These are phyloP conservation scores for Trissolcus basalis DNA, from an alignment of 1,140 invertebrate genomes.

Conservation along the genomic window DNA sequence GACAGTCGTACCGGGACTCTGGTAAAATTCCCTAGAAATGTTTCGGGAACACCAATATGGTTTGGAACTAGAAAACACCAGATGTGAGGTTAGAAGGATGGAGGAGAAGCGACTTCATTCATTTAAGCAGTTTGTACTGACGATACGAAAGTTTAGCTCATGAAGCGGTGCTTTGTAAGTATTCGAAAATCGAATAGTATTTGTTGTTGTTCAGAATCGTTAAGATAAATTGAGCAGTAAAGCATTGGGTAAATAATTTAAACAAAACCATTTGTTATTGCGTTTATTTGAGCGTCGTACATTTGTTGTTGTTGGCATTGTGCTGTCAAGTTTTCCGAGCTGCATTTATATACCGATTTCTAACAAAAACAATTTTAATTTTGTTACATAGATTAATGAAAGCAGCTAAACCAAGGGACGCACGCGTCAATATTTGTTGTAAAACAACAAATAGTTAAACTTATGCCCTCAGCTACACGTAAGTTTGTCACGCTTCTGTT, in stretches of 20 bases:
- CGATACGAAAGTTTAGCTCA: conserved; percentile 16
- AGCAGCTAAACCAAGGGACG: background rate
- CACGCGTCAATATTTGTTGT: conserved; percentile 4
- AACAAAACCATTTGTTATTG: too few species aligned
- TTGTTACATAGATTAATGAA: conserved; percentile 9
- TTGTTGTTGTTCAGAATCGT: background rate
- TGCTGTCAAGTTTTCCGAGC: too few species aligned
- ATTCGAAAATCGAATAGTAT: background rate
- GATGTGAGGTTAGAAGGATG: conserved; percentile 28
- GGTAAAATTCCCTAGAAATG: too few species aligned
- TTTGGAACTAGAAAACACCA: too few species aligned
- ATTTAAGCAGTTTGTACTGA: conserved; percentile 27
- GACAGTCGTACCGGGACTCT: too few species aligned
- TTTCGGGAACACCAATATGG: too few species aligned
- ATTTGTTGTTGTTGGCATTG: too few species aligned
- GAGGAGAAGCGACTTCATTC: conserved; percentile 1
- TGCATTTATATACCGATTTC: too few species aligned
- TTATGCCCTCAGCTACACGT: conserved; percentile 52
- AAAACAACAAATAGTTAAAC: conserved; percentile 26
- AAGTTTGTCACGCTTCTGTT: conserved; percentile 9
- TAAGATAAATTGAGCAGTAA: background rate
- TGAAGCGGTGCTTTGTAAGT: conserved; percentile 41
- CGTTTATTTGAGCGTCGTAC: too few species aligned
- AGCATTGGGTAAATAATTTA: background rate
- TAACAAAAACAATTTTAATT: background rate